Conservation (phyloP, 2,888 invertebrate species). For the Cantharis lateralis region DNA sequence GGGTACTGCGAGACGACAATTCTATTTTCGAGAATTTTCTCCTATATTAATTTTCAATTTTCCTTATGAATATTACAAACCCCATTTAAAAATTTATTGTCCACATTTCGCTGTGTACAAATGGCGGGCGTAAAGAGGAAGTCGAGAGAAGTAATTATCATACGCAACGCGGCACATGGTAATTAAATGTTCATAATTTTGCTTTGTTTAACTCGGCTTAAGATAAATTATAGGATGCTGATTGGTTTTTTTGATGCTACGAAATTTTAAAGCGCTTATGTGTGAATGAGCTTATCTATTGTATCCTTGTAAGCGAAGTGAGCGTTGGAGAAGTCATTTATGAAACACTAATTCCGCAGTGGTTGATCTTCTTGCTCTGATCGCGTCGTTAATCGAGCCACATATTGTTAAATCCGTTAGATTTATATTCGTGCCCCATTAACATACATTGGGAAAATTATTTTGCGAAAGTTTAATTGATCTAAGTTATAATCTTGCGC, state of each 20-base stretch:
- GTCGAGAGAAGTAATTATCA: neutral
- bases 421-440: slow-evolving; percentile 37
- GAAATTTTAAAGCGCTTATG: neutral
- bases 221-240: neutral
- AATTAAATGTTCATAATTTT: neutral
- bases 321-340: neutral
- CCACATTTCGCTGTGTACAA: no score
- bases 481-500: neutral
- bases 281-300: neutral
- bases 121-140: neutral
- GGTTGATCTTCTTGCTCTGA: slow-evolving; percentile 28
- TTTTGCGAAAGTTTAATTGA: neutral
- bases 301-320: neutral
- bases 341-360: slow-evolving; percentile 6
- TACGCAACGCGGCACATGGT: neutral
- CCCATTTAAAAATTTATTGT: neutral
- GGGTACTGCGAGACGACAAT: neutral
- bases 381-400: slow-evolving; percentile 39
- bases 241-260: neutral
- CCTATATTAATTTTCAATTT: neutral
- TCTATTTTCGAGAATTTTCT: neutral
- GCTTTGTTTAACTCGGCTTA: neutral
- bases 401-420: slow-evolving; percentile 29
- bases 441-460: slow-evolving; percentile 33
- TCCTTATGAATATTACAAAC: neutral